Base-by-base conservation (phyloP, 2,797 vertebrate species). In the Channa striata region DNA sequence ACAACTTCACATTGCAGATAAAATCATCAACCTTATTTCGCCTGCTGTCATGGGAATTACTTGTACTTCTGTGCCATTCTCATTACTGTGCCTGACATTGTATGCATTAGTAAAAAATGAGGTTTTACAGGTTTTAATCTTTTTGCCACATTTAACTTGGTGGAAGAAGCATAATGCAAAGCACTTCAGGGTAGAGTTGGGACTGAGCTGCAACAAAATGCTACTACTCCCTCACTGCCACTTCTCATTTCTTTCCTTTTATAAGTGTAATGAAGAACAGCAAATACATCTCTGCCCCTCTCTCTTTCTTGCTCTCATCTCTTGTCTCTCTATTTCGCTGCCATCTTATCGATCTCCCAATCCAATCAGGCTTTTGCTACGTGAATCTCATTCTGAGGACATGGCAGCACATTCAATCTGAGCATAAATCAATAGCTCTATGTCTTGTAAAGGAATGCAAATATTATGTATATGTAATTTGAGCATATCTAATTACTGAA, bases 201-300 rank as follows among this genome's bases (percentile, higher is more conserved):
- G 43, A 52, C 67, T 57, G 62, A 0, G 23, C 74, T 60, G 67
- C 68, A 77, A 73, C 76, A 77, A 81, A 84, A 81, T 44, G 60
- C 61, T 77, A 59, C 71, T 59, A 66, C 69, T 86, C 70, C 73
- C 78, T 71, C 2, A 69, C 81, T 84, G 84, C 86, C 80, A 85
- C 81, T 83, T 89, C 79, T 85, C 72, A 84, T 89, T 84, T 80
- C 71, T 79, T 81, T 83, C 77, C 79, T 73, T 89, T 87, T 90
- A 91, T 87, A 86, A 81, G 73, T 86, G 90, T 91, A 92, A 91
- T 86, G 85, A 90, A 91, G 86, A 89, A 85, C 80, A 88, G 72
- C 52, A 17, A 86, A 87, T 62, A 77, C 73, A 54, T 78, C 78
- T 85, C 74, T 72, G 61, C 71, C 56, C 11, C 68, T 49, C 58